Base-by-base conservation (phyloP, 1,140 invertebrate genomes). In the Linepithema humile region DNA sequence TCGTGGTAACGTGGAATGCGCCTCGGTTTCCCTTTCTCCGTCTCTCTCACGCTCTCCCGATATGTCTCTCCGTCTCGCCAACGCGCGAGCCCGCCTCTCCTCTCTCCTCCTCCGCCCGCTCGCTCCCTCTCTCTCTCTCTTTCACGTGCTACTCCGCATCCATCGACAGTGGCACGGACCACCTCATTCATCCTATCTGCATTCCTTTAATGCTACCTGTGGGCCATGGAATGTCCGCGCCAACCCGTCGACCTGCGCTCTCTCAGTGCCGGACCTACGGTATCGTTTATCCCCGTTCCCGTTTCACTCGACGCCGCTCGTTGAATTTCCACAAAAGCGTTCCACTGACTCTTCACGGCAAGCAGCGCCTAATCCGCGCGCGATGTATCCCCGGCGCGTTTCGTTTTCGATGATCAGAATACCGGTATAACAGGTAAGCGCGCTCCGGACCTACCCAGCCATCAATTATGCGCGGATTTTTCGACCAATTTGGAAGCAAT, bases 151-250 rank as follows among this genome's bases (percentile, higher is more conserved):
- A 80, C 75, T 89, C 73, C 60, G 82, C 85, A 85, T 90, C 88
- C 78, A 89, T 83, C 91, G 91, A 87, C 88, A 89, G 89, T 90
- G 91, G 90, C 91, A 88, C 86, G 92, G 91, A 92, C 92, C 90
- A 91, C 91, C 91, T 93, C 92, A 94, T 94, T 94, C 92, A 94
- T 93, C 90, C 91, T 89, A 93, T 93, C 93, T 94, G 90, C 92
- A 94, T 94, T 94, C 92, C 92, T 90, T 87, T 89, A 86, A 90
- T 91, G 92, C 92, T 93, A 93, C 92, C 92, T 93, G 93, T 91
- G 89, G 87, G 89, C 90, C 86, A 75, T 93, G 92, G 92, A 94
- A 94, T 94, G 91, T 89, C 72, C 84, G 75, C 64, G 82, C 26
- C 73, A 70, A 84, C 80, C 73, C 57, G 75, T 50, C 73, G 48